Conservation (phyloP, 2,113 vertebrate species). For the Phycodurus eques region DNA sequence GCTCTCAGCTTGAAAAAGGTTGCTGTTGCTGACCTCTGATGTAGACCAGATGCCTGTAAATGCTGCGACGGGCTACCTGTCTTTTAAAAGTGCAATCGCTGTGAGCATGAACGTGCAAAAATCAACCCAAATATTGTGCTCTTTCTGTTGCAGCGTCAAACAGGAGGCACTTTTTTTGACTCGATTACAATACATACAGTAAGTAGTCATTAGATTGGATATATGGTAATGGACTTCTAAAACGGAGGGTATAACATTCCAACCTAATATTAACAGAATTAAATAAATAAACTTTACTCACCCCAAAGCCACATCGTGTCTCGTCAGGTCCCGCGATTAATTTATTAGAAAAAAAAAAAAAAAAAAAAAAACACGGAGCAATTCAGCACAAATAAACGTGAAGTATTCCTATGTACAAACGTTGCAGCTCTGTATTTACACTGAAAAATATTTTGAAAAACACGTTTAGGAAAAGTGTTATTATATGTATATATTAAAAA, state of each 20-base stretch:
- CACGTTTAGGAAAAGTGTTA: constrained; percentile 21
- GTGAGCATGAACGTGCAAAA: constrained; percentile 19
- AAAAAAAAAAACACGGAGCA: neutral
- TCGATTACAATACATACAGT: neutral
- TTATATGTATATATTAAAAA: neutral
- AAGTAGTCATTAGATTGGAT: constrained; percentile 1
- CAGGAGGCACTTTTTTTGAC: neutral
- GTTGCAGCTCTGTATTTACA: constrained; percentile 21
- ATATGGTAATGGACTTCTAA: neutral
- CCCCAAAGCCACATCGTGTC: constrained; percentile 39
- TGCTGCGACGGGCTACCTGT: constrained; percentile 36
- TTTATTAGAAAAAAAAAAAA: neutral
- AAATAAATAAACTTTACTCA: constrained; percentile 54
- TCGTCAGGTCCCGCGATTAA: constrained; percentile 19
- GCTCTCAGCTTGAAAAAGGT: neutral
- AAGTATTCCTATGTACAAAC: constrained; percentile 31
- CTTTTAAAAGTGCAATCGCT: constrained; percentile 19
- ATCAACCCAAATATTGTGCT: neutral
- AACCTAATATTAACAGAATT: neutral
- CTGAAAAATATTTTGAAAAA: constrained; percentile 25
- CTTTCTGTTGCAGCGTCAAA: neutral
- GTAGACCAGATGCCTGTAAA: constrained; percentile 21
- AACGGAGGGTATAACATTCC: neutral
- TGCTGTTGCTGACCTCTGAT: neutral
- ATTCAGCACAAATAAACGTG: constrained; percentile 6